phyloP scores from a whole-genome alignment of 1,140 invertebrate genomes.

The Teleogryllus occipitalis region DNA sequence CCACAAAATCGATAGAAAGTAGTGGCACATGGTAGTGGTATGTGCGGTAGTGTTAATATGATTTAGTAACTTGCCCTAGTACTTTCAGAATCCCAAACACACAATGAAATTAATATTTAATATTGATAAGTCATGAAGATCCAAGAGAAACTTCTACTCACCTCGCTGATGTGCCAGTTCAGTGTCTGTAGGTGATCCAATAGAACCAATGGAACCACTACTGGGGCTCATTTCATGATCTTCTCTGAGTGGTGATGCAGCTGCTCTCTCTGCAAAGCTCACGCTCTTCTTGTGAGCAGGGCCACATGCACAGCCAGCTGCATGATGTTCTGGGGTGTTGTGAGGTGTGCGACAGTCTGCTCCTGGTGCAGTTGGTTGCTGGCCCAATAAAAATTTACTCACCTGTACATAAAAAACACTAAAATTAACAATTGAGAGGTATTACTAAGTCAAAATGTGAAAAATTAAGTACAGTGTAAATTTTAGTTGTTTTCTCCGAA shows the following conservation, averaged over 20 bases:
- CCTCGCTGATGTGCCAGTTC: conserved; percentile 43
- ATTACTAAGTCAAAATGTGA: neutral
- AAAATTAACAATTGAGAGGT: neutral
- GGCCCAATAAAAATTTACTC: conserved; percentile 40
- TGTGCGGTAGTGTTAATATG: no score
- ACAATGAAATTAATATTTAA: no score
- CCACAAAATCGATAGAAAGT: no score
- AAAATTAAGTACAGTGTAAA: no score
- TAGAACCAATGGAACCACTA: conserved; percentile 36
- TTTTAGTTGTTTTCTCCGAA: no score
- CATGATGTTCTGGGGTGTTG: conserved; percentile 10
- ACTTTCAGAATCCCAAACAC: no score
- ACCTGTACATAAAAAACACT: conserved; percentile 33
- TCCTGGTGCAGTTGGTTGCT: neutral
- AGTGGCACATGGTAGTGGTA: no score
- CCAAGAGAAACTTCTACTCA: conserved; percentile 22
- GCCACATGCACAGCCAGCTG: neutral
- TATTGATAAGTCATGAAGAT: no score
- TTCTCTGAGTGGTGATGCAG: conserved; percentile 50
- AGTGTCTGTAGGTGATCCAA: conserved; percentile 9
- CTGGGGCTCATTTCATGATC: conserved; percentile 49
- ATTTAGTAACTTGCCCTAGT: no score
- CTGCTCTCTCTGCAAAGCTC: conserved; percentile 55
- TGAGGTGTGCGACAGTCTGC: neutral
- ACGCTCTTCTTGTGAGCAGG: conserved; percentile 47